Percentiles rank a stretch among this genome's conserved stretches.
Evolutionary conservation across 2,113 vertebrate species (phyloP).

Genomic region (Sialia sialis): DNA sequence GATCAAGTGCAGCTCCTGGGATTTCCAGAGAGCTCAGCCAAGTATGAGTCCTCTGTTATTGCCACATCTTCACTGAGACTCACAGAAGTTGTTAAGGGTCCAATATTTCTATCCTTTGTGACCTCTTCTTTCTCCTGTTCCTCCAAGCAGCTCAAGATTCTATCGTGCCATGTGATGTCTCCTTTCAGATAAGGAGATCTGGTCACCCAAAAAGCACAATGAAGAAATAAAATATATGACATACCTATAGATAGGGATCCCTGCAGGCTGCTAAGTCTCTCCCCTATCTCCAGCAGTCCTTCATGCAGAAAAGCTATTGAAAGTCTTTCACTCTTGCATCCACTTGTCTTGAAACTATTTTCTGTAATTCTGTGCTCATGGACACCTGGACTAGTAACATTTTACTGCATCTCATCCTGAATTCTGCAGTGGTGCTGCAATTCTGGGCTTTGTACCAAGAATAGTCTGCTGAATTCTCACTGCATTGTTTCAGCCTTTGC

Average conservation of each 20-base stretch:
- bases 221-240: not conserved
- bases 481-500: not conserved
- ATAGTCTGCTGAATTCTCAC: not conserved
- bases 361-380: not conserved
- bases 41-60: not conserved
- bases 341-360: not conserved
- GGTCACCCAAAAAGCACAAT: not conserved
- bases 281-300: not conserved
- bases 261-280: not conserved
- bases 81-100: not conserved
- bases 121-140: not conserved
- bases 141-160: not conserved
- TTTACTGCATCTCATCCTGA: not conserved
- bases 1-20: not conserved
- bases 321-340: not conserved
- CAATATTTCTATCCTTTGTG: not conserved
- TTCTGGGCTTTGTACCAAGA: not conserved
- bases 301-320: not conserved
- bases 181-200: not conserved
- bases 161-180: not conserved
- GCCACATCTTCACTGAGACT: not conserved
- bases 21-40: not conserved
- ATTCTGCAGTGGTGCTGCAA: not conserved
- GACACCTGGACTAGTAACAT: not conserved
- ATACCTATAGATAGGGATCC: not conserved